Evolutionary conservation across 2,888 invertebrate genomes (phyloP).

Genomic region (Drosophila rubida): DNA sequence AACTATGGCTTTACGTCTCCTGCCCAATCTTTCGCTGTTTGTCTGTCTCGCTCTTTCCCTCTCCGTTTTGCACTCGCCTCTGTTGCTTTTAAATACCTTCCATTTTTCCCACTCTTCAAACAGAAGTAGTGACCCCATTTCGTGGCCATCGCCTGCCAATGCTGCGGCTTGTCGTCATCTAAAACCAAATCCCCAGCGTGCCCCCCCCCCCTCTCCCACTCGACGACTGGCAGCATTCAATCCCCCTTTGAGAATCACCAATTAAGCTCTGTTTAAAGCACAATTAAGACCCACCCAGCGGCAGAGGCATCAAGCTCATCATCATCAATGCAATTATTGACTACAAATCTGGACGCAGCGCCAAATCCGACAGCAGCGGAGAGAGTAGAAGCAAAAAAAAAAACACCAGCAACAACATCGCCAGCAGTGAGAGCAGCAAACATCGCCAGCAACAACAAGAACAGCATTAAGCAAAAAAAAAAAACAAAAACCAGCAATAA

Average conservation of each 20-base stretch:
- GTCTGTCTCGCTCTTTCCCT: background rate
- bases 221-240: background rate
- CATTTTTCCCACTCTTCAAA: conserved; percentile 7
- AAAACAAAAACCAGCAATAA: too few species aligned
- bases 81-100: conserved; percentile 23
- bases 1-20: conserved; percentile 14
- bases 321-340: conserved; percentile 78
- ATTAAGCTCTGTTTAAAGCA: conserved; percentile 77
- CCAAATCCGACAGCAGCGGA: conserved; percentile 47
- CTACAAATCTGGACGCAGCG: conserved; percentile 70
- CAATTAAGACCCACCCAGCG: conserved; percentile 61
- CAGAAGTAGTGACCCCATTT: conserved; percentile 37
- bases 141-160: conserved; percentile 11
- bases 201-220: background rate
- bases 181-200: conserved; percentile 2
- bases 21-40: background rate
- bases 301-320: conserved; percentile 49
- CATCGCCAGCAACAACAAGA: conserved; percentile 25
- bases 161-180: conserved; percentile 19
- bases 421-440: background rate
- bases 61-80: background rate
- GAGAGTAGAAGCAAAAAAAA: conserved; percentile 12
- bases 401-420: conserved; percentile 37
- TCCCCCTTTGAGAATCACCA: conserved; percentile 62
- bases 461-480: conserved; percentile 4